These are phyloP conservation scores for Ophiothrix spiculata DNA, from an alignment of 35 echinoderm and acorn worm genomes.

Conservation along the genomic window DNA sequence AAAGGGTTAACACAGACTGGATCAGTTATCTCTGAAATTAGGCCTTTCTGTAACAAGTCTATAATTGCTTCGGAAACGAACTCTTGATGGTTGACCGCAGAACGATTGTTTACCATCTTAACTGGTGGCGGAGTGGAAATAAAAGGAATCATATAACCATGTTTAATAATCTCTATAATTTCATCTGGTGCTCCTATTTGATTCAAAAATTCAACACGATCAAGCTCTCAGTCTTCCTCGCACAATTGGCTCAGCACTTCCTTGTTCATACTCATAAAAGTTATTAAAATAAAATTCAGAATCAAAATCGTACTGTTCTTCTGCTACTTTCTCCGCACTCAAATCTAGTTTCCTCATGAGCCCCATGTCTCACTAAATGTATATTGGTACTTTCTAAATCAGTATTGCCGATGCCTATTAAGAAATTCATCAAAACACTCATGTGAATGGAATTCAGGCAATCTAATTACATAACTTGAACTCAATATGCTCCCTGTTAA, in stretches of 20 bases:
- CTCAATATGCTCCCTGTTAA: too few relatives aligned
- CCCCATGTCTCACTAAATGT: too few relatives aligned
- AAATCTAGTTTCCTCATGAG: too few relatives aligned
- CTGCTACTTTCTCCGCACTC: too few relatives aligned
- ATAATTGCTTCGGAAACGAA: not conserved
- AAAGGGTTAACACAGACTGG: not conserved
- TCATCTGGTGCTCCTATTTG: slow-evolving; percentile 5
- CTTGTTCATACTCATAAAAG: slow-evolving; percentile 23
- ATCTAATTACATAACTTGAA: too few relatives aligned
- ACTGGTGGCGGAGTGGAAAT: not conserved
- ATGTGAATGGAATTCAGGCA: too few relatives aligned
- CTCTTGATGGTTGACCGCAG: not conserved
- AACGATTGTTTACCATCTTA: not conserved
- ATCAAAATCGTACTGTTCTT: too few relatives aligned
- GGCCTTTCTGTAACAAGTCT: not conserved
- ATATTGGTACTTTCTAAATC: too few relatives aligned
- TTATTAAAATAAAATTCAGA: not conserved
- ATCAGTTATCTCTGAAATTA: not conserved
- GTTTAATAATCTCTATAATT: slow-evolving; percentile 18
- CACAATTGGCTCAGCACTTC: too few relatives aligned
- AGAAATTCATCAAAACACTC: too few relatives aligned
- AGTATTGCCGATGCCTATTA: too few relatives aligned
- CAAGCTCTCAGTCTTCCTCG: not conserved
- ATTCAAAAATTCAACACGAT: slow-evolving; percentile 20
- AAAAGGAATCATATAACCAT: slow-evolving; percentile 36